Evolutionary conservation across 2,797 vertebrate genomes (phyloP), one percentile per base, ranked within the genome.

Genomic region (Chiroxiphia lanceolata): DNA sequence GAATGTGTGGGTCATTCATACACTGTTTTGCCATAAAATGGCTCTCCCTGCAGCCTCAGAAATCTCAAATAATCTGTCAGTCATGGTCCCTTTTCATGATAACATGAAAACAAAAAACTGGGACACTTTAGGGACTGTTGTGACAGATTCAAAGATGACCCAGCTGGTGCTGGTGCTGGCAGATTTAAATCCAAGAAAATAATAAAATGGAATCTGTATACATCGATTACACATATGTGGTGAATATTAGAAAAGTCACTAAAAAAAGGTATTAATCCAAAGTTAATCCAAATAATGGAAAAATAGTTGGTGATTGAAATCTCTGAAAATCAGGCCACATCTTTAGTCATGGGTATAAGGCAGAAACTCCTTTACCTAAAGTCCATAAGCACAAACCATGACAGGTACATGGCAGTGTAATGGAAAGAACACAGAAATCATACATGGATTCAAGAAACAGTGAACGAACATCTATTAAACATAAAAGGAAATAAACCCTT

Each of bases 221-320:
- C 7, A 17, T 19, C 36, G 40, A 33, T 54, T 1, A 3, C n/a
- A 23, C 20, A 34, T 12, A 42, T 0, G 0, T 27, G 15, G 26
- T 81, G 23, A 40, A 53, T 59, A 20, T 68, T 15, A 27, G 34
- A 25, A 51, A 88, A 56, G 6, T 1, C 7, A 38, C 42, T 81
- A 2, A 54, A 64, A 60, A 81, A 67, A 38, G 13, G 1, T 15
- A 44, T 44, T 33, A 60, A 36, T 68, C 22, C 19, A 64, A 87
- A 72, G 6, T 19, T 70, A 45, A n/a, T 23, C 11, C 10, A 63
- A 34, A 21, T 18, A 63, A 36, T 3, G 36, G 27, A 26, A 72
- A 83, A 72, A 27, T 7, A n/a, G 3, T 61, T 60, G 15, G 57
- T 53, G 10, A 6, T 10, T 61, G 44, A 47, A 21, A 21, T 25